A percentile compares a stretch with the other conserved stretches of the same genome.
Conservation (phyloP, 2,797 vertebrate species). For the Acipenser ruthenus region DNA sequence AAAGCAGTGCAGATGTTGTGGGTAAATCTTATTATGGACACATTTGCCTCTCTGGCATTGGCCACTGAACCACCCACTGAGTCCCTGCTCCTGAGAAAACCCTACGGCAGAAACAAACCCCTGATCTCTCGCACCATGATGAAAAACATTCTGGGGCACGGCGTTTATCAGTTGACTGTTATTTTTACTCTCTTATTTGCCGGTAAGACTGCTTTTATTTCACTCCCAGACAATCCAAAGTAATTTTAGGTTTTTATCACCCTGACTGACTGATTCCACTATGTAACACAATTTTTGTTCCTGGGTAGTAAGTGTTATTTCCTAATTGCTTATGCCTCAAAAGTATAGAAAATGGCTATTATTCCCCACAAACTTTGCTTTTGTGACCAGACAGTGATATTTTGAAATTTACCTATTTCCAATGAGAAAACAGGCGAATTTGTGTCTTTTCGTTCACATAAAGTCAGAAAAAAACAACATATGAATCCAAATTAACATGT, state of each 20-base stretch:
- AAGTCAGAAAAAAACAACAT: too few species aligned
- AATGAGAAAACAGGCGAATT: too few species aligned
- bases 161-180: slow-evolving; percentile 85
- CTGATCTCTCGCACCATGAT: slow-evolving; percentile 98
- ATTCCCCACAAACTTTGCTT: too few species aligned
- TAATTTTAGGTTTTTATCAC: background rate
- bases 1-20: slow-evolving; percentile 99
- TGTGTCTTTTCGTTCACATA: too few species aligned
- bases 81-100: slow-evolving; percentile 86
- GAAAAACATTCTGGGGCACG: slow-evolving; percentile 98
- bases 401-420: too few species aligned
- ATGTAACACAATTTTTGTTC: too few species aligned
- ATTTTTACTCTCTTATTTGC: slow-evolving; percentile 93
- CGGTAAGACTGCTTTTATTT: slow-evolving; percentile 58
- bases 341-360: too few species aligned
- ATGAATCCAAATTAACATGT: too few species aligned
- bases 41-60: slow-evolving; percentile 90
- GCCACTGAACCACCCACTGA: slow-evolving; percentile 97
- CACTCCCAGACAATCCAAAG: background rate
- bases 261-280: background rate
- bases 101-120: slow-evolving; percentile 96
- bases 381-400: too few species aligned
- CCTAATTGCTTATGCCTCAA: too few species aligned
- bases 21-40: slow-evolving; percentile 99
- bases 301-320: too few species aligned